Conservation (phyloP, 2,888 invertebrate genomes). For the Dorcus parallelipipedus region DNA sequence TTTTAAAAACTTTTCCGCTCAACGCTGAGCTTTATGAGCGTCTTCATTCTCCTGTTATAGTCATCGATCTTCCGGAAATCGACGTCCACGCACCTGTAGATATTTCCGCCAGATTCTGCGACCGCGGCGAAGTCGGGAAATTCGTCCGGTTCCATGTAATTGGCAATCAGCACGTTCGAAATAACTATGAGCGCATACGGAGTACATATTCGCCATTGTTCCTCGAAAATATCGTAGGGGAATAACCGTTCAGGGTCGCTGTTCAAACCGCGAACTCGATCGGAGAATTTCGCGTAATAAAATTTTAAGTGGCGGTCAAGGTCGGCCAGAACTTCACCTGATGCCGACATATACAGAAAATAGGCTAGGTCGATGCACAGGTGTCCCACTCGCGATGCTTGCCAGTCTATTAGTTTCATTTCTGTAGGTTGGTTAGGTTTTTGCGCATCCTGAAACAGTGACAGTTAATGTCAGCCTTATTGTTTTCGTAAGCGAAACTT, state of each 20-base stretch:
- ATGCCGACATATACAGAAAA: constrained; percentile 10
- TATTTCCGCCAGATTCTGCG: background rate
- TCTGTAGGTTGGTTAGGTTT: constrained; percentile 3
- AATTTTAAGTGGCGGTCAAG: constrained; percentile 7
- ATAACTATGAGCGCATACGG: constrained; percentile 29
- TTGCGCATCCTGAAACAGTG: constrained; percentile 5
- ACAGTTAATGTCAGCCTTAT: too few species aligned
- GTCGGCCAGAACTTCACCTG: constrained; percentile 5
- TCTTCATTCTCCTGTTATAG: too few species aligned
- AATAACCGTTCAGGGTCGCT: constrained; percentile 25
- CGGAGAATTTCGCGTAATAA: constrained; percentile 11
- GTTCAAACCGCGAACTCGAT: constrained; percentile 4
- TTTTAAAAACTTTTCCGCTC: too few species aligned
- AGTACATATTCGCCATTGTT: constrained; percentile 30
- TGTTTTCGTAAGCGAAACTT: background rate
- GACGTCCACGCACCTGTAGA: too few species aligned
- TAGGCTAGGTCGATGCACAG: constrained; percentile 12
- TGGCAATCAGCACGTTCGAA: constrained; percentile 27
- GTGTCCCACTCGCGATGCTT: constrained; percentile 6
- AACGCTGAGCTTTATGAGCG: too few species aligned
- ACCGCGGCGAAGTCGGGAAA: constrained; percentile 20
- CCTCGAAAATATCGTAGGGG: constrained; percentile 26
- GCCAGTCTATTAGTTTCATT: constrained; percentile 15
- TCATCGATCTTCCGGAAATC: too few species aligned
- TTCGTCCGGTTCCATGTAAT: constrained; percentile 26